These are phyloP conservation scores for Nomada fucata DNA, from an alignment of 2,888 invertebrate species.

Conservation along the genomic window DNA sequence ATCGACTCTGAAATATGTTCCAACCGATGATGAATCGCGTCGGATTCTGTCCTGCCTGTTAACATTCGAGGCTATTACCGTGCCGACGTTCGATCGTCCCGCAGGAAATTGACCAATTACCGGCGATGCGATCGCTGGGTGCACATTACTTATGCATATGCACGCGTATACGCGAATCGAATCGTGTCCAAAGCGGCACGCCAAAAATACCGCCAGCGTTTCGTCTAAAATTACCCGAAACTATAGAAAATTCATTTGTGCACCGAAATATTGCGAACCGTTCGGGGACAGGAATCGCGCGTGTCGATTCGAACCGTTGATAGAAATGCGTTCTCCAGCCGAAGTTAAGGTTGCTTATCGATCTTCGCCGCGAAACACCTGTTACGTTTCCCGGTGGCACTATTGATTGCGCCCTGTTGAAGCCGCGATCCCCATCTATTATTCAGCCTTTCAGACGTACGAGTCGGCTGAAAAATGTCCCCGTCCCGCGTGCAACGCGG, in stretches of 20 bases:
- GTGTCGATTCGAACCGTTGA: background rate
- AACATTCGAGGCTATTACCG: slow-evolving; percentile 16
- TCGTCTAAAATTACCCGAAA: background rate
- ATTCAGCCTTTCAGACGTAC: slow-evolving; percentile 57
- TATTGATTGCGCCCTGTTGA: slow-evolving; percentile 27
- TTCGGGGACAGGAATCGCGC: background rate
- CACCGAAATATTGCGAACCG: no score
- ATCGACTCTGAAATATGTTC: slow-evolving; percentile 22
- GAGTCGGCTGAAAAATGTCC: slow-evolving; percentile 36
- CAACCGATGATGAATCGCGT: slow-evolving; percentile 29
- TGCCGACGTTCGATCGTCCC: slow-evolving; percentile 22
- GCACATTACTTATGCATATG: background rate
- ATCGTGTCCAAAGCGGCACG: slow-evolving; percentile 25
- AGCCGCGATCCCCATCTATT: slow-evolving; percentile 49
- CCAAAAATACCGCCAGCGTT: slow-evolving; percentile 22
- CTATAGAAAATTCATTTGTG: background rate
- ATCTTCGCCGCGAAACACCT: slow-evolving; percentile 56
- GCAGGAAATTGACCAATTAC: slow-evolving; percentile 46
- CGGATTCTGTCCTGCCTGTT: slow-evolving; percentile 8
- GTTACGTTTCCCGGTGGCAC: slow-evolving; percentile 58
- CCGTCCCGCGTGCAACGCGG: slow-evolving; percentile 35
- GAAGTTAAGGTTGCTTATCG: slow-evolving; percentile 36
- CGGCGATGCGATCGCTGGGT: slow-evolving; percentile 4
- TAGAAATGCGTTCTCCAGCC: background rate
- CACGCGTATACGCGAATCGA: slow-evolving; percentile 13